These are phyloP conservation scores for Diaprepes abbreviatus DNA, from an alignment of 2,888 invertebrate genomes.

Conservation along the genomic window DNA sequence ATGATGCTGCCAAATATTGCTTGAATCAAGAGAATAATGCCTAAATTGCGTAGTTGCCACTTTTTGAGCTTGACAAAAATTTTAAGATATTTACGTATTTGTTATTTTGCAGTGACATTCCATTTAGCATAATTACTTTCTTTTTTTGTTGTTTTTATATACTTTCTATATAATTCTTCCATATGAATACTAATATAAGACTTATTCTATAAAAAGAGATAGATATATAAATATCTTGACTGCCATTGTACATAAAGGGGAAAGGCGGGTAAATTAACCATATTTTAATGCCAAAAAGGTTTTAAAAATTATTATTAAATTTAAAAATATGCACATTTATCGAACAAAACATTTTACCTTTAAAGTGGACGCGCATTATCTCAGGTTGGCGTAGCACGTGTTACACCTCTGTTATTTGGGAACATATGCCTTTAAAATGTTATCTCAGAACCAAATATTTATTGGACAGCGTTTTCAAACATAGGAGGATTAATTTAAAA, in stretches of 20 bases:
- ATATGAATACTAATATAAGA: slow-evolving; percentile 34
- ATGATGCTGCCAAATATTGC: too few species aligned
- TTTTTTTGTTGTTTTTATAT: slow-evolving; percentile 36
- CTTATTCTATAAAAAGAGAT: slow-evolving; percentile 15
- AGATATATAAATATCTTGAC: slow-evolving; percentile 32
- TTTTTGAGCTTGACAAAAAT: background rate
- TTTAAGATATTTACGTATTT: too few species aligned
- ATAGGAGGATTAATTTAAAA: too few species aligned
- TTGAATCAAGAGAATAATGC: too few species aligned
- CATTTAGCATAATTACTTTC: slow-evolving; percentile 36
- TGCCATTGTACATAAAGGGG: slow-evolving; percentile 39
- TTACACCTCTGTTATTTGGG: too few species aligned
- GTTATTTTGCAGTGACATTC: slow-evolving; percentile 52
- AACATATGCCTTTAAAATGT: too few species aligned
- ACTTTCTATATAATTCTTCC: slow-evolving; percentile 46
- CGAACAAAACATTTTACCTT: too few species aligned
- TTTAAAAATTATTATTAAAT: background rate
- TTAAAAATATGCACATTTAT: background rate
- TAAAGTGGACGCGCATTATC: too few species aligned
- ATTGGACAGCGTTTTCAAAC: too few species aligned
- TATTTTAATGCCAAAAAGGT: slow-evolving; percentile 3
- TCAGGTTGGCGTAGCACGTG: too few species aligned
- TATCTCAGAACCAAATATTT: too few species aligned
- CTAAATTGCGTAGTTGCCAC: background rate
- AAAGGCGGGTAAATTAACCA: slow-evolving; percentile 14